Base-by-base conservation (phyloP, 2,888 invertebrate genomes). In the Drosophila dives region DNA sequence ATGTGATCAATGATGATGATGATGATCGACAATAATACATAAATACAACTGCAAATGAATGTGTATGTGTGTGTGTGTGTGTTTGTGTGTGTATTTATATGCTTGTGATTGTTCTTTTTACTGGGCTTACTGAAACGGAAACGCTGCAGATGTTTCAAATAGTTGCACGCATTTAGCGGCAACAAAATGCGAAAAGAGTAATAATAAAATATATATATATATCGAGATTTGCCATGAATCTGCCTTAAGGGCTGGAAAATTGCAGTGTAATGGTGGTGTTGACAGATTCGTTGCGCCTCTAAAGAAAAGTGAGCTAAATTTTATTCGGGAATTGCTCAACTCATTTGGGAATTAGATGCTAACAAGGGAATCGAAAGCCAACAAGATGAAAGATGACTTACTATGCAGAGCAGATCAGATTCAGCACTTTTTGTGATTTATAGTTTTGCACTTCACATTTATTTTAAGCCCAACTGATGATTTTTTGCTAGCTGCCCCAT, bases 101-200 rank as follows among this genome's bases (percentile, higher is more conserved):
- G 29, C 33, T 56, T 68, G 51, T 74, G 75, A 79, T 68, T 76
- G 76, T 76, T 79, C 79, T 54, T 75, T 76, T 53, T 48, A 36
- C 26, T 55, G 59, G 26, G 69, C 40, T 61, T 55, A 61, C 8
- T 69, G 56, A 64, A 69, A 75, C 56, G 56, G 72, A 76, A 77
- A 80, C 67, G 64, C 38, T 77, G 77, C 77, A 77, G 77, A 80
- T 77, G 77, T 77, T 80, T 42, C 64, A 64, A 75, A 77, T 76
- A 80, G 72, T 55, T 64, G 48, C 51, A 50, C 51, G 33, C 81
- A 51, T 77, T 77, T 77, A 80, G 66, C 81, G 80, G 10, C 17
- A 72, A 54, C 61, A 78, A 61, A 56, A 74, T 67, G 59, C 58
- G 51, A 42, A 67, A 74, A 64, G 53, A 51, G 12, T 32, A 40